phyloP scores from a whole-genome alignment of 2,888 invertebrate species.

The Agrenia bidenticulata region DNA sequence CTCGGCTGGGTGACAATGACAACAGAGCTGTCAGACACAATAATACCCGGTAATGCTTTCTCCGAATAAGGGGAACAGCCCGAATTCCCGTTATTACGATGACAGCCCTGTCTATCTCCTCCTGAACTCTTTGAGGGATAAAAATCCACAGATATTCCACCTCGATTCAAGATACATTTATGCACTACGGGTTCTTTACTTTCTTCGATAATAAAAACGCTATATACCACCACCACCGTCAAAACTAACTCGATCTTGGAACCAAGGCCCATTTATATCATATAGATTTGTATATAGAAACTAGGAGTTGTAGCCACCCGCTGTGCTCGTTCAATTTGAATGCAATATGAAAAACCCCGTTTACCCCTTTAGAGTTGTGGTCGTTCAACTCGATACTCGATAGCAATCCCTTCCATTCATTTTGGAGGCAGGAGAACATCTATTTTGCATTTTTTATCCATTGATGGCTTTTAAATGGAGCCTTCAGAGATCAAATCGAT shows the following conservation, averaged over 20 bases:
- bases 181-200: background rate
- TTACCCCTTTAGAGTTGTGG: slow-evolving; percentile 16
- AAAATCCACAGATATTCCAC: background rate
- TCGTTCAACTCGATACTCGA: slow-evolving; percentile 1
- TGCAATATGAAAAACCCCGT: slow-evolving; percentile 4
- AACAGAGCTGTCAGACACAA: slow-evolving; percentile 42
- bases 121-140: slow-evolving; percentile 5
- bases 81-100: background rate
- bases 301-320: background rate
- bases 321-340: slow-evolving; percentile 13
- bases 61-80: background rate
- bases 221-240: no score
- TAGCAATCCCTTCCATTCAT: slow-evolving; percentile 22
- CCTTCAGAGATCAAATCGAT: slow-evolving; percentile 46
- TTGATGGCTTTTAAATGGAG: slow-evolving; percentile 48
- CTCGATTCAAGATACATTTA: background rate
- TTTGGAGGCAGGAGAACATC: slow-evolving; percentile 36
- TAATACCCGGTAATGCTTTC: slow-evolving; percentile 26
- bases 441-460: slow-evolving; percentile 46
- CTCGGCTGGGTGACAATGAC: slow-evolving; percentile 42
- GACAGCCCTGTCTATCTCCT: slow-evolving; percentile 2
- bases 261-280: no score
- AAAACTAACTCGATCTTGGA: no score
- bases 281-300: no score
- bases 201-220: no score